A percentile compares a stretch with the other conserved stretches of the same genome.
phyloP scores from a whole-genome alignment of 2,888 invertebrate genomes.

The Phortica magna region DNA sequence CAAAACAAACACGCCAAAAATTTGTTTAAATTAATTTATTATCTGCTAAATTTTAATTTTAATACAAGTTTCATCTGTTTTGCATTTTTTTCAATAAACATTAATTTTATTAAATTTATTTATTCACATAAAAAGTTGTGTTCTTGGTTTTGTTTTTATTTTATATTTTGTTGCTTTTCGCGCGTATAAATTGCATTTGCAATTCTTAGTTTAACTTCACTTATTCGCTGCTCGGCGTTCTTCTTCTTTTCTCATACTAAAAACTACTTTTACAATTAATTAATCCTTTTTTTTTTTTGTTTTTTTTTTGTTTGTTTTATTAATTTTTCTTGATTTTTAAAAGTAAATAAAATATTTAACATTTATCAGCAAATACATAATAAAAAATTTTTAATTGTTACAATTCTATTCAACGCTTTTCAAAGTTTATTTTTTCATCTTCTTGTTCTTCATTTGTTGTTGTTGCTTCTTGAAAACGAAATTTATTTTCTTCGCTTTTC shows the following conservation, averaged over 20 bases:
- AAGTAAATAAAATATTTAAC: conserved; percentile 16
- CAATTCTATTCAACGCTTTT: conserved; percentile 38
- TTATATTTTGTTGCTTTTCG: background rate
- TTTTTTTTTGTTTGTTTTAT: background rate
- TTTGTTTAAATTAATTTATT: conserved; percentile 28
- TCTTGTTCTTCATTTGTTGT: background rate
- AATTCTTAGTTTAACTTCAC: background rate
- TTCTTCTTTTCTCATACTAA: background rate
- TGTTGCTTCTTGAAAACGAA: conserved; percentile 20
- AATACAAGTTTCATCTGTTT: conserved; percentile 43
- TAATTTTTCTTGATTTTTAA: background rate
- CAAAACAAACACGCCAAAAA: conserved; percentile 47
- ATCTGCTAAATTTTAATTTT: conserved; percentile 30
- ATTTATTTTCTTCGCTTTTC: background rate
- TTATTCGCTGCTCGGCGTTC: background rate
- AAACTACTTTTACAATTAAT: background rate
- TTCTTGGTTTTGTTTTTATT: background rate
- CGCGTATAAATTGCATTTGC: background rate
- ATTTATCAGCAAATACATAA: conserved; percentile 27
- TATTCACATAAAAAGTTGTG: conserved; percentile 36
- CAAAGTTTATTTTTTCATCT: too few species aligned
- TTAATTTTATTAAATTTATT: conserved; percentile 64
- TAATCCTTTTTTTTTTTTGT: background rate
- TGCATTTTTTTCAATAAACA: conserved; percentile 64
- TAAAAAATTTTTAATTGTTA: conserved; percentile 8